phyloP scores from a whole-genome alignment of 2,888 invertebrate species.

The Oligia fasciuncula region DNA sequence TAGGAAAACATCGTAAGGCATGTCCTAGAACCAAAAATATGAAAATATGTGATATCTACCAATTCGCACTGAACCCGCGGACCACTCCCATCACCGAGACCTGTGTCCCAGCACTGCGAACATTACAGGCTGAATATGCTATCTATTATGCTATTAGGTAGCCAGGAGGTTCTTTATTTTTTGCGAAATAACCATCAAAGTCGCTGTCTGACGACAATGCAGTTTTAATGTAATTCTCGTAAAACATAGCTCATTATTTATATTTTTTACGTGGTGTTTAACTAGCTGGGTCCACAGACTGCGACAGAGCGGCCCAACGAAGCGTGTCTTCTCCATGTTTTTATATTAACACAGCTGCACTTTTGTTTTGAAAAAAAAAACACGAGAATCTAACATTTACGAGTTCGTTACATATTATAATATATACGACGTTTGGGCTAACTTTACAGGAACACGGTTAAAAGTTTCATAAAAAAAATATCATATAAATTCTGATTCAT shows the following conservation, averaged over 20 bases:
- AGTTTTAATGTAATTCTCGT: conserved; percentile 9
- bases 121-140: background rate
- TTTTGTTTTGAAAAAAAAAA: conserved; percentile 41
- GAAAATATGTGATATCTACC: background rate
- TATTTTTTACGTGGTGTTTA: conserved; percentile 48
- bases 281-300: conserved; percentile 34
- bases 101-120: background rate
- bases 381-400: background rate
- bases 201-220: background rate
- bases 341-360: conserved; percentile 57
- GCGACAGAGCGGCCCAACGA: conserved; percentile 45
- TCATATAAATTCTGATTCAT: too few species aligned
- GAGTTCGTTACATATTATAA: background rate
- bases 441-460: too few species aligned
- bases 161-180: background rate
- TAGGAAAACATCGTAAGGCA: background rate
- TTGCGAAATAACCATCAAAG: background rate
- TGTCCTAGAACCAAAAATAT: background rate
- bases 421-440: background rate
- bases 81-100: background rate
- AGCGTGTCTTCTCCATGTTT: conserved; percentile 57
- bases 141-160: background rate
- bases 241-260: conserved; percentile 49
- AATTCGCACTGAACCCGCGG: background rate
- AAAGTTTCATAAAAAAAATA: too few species aligned